phyloP scores from a whole-genome alignment of 2,888 invertebrate genomes.

The Macroteleia sp. region DNA sequence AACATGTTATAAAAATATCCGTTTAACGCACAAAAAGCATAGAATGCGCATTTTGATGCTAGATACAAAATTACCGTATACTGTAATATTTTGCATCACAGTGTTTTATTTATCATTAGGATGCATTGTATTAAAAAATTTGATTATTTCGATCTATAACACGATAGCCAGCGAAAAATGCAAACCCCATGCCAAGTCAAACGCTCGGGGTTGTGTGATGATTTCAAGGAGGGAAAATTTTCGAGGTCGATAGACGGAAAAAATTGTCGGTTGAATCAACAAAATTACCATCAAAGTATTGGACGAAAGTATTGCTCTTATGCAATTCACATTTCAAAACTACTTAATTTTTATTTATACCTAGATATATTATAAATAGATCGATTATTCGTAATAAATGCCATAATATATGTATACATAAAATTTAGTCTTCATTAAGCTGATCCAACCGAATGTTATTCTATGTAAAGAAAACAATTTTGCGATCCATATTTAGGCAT shows the following conservation, averaged over 20 bases:
- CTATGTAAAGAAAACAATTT: slow-evolving; percentile 3
- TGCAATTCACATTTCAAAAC: no score
- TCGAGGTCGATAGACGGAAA: neutral
- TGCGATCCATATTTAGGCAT: slow-evolving; percentile 25
- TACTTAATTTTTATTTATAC: no score
- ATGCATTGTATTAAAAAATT: neutral
- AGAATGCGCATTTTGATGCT: slow-evolving; percentile 15
- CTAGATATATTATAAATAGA: no score
- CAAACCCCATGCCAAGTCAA: slow-evolving; percentile 44
- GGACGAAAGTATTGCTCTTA: no score
- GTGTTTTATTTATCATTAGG: neutral
- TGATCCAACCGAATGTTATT: neutral
- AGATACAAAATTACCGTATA: slow-evolving; percentile 41
- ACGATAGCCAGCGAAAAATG: slow-evolving; percentile 11
- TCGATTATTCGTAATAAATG: no score
- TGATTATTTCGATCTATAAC: neutral
- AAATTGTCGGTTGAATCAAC: neutral
- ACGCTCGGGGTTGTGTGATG: slow-evolving; percentile 21
- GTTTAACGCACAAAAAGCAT: slow-evolving; percentile 22
- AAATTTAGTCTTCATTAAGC: neutral
- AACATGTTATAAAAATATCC: slow-evolving; percentile 42
- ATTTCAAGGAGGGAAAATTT: slow-evolving; percentile 9
- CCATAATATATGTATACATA: no score
- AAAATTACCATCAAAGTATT: no score
- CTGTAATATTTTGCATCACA: slow-evolving; percentile 6